Base-by-base conservation (phyloP, 2,888 invertebrate genomes). In the Stictocephala bisonia region DNA sequence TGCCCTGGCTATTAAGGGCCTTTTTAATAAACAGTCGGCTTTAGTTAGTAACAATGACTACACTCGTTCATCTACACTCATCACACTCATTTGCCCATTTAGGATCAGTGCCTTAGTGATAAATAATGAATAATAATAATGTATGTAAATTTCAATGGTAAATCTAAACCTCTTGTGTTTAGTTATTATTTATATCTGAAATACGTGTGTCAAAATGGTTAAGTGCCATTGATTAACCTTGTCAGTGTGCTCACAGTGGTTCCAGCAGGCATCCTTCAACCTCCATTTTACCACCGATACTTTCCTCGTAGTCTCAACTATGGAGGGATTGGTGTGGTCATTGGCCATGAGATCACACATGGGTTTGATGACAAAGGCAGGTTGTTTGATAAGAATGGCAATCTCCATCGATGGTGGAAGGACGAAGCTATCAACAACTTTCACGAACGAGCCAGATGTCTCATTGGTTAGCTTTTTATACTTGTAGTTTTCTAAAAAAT, bases 221-320 rank as follows among this genome's bases (percentile, higher is more conserved):
- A n/a, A n/a, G n/a, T n/a, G n/a, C n/a, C n/a, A n/a, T n/a, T n/a
- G n/a, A n/a, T n/a, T n/a, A n/a, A n/a, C n/a, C n/a, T n/a, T n/a
- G n/a, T n/a, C n/a, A 15, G n/a, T 68, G 24, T 66, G 44, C 51
- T 77, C 60, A 27, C 80, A 87, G 90, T 95, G 88, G 96, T 97
- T 83, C 97, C 97, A 0, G 97, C 97, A 0, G 97, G 96, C 0
- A 97, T 97, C 79, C 85, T 97, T 2, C 97, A 97, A 83, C 95
- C 96, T 0, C 96, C 97, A 0, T 97, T 97, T 84, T 97, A 97
- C 81, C 94, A 95, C 83, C 87, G 93, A 13, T 88, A 93, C 81
- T 93, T 95, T 79, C 94, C 94, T 0, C 87, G 90, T 29, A 90
- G 92, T 0, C 84, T 95, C 7, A 95, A 95, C 84, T 95, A 93